Base-by-base conservation (phyloP, 2,888 invertebrate species). In the Ypsolopha scabrella region DNA sequence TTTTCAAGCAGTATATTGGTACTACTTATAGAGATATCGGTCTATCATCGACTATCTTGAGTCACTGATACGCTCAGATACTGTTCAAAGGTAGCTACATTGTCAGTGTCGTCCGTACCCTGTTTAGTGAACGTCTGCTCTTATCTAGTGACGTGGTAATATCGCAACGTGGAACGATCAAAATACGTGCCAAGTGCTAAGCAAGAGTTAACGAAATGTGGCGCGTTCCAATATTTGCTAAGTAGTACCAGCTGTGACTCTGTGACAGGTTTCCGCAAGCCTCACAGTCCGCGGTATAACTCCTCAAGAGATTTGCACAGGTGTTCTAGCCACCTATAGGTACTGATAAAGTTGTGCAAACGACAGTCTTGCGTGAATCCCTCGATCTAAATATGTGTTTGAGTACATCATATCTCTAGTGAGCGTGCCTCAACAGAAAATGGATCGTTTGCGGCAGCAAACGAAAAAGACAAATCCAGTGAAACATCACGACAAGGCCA, bases 381-480 rank as follows among this genome's bases (percentile, higher is more conserved):
- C 24, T 9, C 9, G 43, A 14, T 7, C 43, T 24, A 43, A 43
- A 7, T 43, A 24, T 43, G 43, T 43, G 24, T 43, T 43, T 43
- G 43, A 43, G 7, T 13, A 43, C n/a, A 11, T 9, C 14, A 9
- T 44, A 45, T 33, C 14, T 24, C 10, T 14, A 33, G 45, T 45
- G 45, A 41, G 14, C 34, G 45, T 45, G 34, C 45, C 8, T 11
- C 34, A 37, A n/a, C n/a, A n/a, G n/a, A 64, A 61, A 48, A 83
- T 83, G 83, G 81, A 85, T 65, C 69, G 66, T 57, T 62, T 72
- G 44, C 68, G 72, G 51, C 73, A 78, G 53, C 80, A 80, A 57
- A 55, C 69, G 1, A 81, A 75, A 57, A 82, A 80, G 54, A 75
- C 76, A 7, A 74, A 73, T 54, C 62, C 67, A 2, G 54, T 58